phyloP scores from a whole-genome alignment of 2,797 vertebrate species.

The Silurus aristotelis region DNA sequence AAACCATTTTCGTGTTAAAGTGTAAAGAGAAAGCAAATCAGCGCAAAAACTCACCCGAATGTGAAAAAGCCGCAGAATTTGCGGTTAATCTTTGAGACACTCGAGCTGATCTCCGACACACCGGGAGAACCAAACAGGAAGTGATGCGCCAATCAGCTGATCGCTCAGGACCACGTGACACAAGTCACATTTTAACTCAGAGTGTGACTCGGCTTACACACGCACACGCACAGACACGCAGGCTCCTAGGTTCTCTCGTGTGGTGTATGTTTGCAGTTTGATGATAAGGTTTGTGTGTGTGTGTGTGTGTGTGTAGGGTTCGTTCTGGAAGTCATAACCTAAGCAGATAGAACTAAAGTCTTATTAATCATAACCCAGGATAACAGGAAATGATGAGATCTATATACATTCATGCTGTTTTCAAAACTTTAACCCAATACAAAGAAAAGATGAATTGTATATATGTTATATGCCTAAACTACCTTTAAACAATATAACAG shows the following conservation, averaged over 20 bases:
- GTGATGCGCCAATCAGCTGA: slow-evolving; percentile 52
- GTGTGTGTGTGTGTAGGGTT: no score
- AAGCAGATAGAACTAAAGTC: neutral
- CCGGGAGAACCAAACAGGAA: slow-evolving; percentile 41
- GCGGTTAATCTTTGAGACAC: neutral
- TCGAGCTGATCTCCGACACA: slow-evolving; percentile 9
- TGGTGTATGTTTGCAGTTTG: no score
- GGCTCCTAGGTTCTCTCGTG: no score
- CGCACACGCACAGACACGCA: neutral
- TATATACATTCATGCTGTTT: neutral
- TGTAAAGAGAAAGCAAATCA: neutral
- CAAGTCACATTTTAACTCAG: neutral
- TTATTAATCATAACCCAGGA: neutral
- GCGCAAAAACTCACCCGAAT: neutral
- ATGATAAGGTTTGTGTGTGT: no score
- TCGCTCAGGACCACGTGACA: slow-evolving; percentile 35
- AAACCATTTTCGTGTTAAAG: neutral
- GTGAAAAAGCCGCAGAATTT: neutral
- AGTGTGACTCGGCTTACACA: neutral
- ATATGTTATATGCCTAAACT: no score
- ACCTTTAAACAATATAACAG: no score
- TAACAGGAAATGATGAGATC: neutral
- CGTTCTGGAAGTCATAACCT: no score
- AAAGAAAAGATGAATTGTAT: neutral
- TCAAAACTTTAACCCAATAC: no score